Conservation (phyloP, 2,888 invertebrate species). For the Drosophila acutilabella region DNA sequence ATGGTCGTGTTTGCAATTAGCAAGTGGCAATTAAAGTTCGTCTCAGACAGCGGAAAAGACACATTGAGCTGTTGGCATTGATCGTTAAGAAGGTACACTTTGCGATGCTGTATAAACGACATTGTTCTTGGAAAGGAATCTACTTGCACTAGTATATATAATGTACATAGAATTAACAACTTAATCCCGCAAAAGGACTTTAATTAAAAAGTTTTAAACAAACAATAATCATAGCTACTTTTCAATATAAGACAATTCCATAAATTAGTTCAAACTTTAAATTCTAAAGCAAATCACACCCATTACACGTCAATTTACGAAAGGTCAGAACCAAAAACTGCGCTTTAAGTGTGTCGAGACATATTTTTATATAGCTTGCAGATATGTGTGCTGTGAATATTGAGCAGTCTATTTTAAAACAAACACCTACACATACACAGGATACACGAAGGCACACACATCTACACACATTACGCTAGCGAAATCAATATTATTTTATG, state of each 20-base stretch:
- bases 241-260: not conserved
- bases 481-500: slow-evolving; percentile 54
- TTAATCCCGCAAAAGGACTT: no score
- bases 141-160: slow-evolving; percentile 25
- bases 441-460: not conserved
- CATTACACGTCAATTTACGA: not conserved
- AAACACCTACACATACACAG: slow-evolving; percentile 8
- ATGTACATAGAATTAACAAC: slow-evolving; percentile 1
- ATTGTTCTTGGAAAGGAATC: slow-evolving; percentile 39
- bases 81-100: slow-evolving; percentile 36
- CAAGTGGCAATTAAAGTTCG: slow-evolving; percentile 76
- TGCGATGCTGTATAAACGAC: slow-evolving; percentile 52
- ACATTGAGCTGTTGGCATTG: slow-evolving; percentile 60
- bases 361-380: not conserved
- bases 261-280: not conserved
- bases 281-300: not conserved
- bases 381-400: slow-evolving; percentile 11
- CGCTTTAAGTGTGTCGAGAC: not conserved
- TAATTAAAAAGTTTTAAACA: not conserved
- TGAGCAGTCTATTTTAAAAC: slow-evolving; percentile 28
- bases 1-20: slow-evolving; percentile 71
- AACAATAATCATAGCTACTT: not conserved
- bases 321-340: not conserved
- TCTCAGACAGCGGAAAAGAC: slow-evolving; percentile 38
- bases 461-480: slow-evolving; percentile 27